These are phyloP conservation scores for Drosophila multiciliata DNA, from an alignment of 2,888 invertebrate species.

Conservation along the genomic window DNA sequence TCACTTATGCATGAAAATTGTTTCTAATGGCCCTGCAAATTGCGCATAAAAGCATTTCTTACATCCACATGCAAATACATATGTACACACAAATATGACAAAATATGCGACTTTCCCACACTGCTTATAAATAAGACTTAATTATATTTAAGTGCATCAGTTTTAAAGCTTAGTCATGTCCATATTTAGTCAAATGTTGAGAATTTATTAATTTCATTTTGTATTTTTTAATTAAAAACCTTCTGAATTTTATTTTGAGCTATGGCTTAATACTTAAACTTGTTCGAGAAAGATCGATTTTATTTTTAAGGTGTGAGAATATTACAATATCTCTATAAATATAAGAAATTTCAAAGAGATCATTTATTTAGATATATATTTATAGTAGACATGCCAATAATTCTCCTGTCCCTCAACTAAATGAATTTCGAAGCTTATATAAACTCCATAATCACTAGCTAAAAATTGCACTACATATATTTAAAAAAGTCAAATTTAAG, in stretches of 20 bases:
- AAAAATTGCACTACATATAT: neutral
- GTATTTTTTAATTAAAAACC: neutral
- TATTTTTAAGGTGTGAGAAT: neutral
- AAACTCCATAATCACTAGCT: neutral
- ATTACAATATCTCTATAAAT: neutral
- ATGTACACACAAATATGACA: neutral
- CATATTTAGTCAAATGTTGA: neutral
- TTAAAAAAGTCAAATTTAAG: neutral
- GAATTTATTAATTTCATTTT: neutral
- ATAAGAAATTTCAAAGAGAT: too few relatives aligned
- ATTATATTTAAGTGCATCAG: neutral
- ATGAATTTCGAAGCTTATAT: neutral
- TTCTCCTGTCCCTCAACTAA: neutral
- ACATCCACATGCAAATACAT: constrained; percentile 15
- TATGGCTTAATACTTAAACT: neutral
- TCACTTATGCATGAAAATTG: constrained; percentile 66
- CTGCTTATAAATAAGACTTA: neutral
- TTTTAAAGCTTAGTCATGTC: neutral
- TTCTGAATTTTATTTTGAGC: neutral
- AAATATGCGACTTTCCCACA: constrained; percentile 8
- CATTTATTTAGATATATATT: neutral
- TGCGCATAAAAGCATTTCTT: constrained; percentile 53
- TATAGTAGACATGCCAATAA: neutral
- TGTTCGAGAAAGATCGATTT: neutral
- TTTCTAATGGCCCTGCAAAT: constrained; percentile 60